Evolutionary conservation across 2,113 vertebrate genomes (phyloP).

Genomic region (Neoarius graeffei): DNA sequence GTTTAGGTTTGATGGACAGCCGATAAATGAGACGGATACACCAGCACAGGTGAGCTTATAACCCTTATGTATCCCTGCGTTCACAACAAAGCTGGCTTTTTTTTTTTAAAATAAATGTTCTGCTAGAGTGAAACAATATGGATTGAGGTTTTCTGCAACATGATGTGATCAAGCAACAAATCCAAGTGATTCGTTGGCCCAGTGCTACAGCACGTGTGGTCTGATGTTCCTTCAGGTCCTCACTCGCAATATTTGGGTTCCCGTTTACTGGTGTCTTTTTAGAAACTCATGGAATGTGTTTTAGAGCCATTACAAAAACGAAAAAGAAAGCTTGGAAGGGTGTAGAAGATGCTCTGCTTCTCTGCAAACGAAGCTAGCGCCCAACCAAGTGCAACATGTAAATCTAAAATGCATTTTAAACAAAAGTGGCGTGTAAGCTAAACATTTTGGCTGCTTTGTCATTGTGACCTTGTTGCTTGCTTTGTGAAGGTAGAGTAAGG

Average conservation of each 20-base stretch:
- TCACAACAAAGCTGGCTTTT: neutral
- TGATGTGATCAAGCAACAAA: neutral
- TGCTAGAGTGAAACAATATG: no score
- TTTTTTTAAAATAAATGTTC: no score
- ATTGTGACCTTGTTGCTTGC: neutral
- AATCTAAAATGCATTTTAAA: neutral
- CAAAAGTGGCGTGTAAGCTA: neutral
- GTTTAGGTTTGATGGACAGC: slow-evolving; percentile 83
- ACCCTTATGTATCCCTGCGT: neutral
- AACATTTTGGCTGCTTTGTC: neutral
- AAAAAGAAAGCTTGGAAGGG: no score
- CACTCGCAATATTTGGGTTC: neutral
- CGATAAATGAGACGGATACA: slow-evolving; percentile 82
- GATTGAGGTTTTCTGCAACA: neutral
- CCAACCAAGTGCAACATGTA: neutral
- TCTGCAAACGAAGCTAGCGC: neutral
- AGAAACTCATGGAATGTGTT: no score
- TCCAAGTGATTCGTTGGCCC: neutral
- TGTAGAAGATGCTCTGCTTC: no score
- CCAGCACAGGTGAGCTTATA: slow-evolving; percentile 74
- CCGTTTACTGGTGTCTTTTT: neutral
- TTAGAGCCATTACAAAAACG: no score
- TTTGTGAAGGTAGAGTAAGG: neutral
- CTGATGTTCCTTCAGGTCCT: neutral
- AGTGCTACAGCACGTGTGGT: neutral